Percentiles rank a stretch among this genome's conserved stretches.
Conservation (phyloP, 2,113 vertebrate species). For the Pantherophis guttatus region DNA sequence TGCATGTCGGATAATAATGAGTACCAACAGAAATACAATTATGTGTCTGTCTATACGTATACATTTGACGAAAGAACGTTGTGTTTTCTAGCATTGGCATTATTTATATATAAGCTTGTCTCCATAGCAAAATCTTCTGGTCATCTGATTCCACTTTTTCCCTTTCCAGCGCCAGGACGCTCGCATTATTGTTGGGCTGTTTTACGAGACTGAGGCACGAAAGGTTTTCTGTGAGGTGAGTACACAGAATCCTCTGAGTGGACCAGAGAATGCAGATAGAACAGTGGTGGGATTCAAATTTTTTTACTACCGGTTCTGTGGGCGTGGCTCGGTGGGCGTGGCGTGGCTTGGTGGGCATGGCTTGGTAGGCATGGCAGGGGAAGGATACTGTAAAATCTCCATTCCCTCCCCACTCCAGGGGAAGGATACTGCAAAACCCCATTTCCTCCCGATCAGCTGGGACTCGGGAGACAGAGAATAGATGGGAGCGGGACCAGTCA, state of each 20-base stretch:
- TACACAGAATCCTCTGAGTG: background rate
- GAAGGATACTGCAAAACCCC: too few relatives aligned
- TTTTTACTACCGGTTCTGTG: too few relatives aligned
- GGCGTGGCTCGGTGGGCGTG: too few relatives aligned
- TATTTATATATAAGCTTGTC: background rate
- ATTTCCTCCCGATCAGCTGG: too few relatives aligned
- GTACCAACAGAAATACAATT: background rate
- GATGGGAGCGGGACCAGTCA: too few relatives aligned
- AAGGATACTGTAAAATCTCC: too few relatives aligned
- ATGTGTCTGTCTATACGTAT: background rate
- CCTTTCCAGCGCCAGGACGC: conserved; percentile 85
- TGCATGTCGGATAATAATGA: background rate
- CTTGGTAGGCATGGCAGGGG: too few relatives aligned
- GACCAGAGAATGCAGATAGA: background rate
- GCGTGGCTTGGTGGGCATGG: too few relatives aligned
- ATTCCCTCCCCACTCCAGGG: too few relatives aligned
- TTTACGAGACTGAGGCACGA: conserved; percentile 93
- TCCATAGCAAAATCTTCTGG: background rate
- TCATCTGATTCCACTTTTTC: conserved; percentile 17
- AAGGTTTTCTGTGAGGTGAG: conserved; percentile 95
- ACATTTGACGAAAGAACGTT: background rate
- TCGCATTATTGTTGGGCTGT: conserved; percentile 93
- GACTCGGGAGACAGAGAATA: too few relatives aligned
- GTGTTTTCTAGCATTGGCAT: background rate
- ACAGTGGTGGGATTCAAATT: too few relatives aligned